Evolutionary conservation across 1,140 invertebrate species (phyloP), one percentile per base, ranked within the genome.

Genomic region (Probaryconus sp.): DNA sequence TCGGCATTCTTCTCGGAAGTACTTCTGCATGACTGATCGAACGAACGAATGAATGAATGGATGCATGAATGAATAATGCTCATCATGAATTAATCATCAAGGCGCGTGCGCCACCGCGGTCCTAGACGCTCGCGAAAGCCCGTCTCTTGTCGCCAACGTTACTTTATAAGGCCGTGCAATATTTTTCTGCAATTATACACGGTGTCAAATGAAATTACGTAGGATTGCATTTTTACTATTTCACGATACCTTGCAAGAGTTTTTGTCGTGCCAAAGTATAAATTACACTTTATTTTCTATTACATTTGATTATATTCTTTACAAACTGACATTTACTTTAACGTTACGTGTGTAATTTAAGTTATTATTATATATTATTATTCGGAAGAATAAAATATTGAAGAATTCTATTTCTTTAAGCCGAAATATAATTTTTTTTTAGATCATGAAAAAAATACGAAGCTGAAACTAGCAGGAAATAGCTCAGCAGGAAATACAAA

Each of bases 11-110:
- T 83, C 78, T 71, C 56, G 75, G 78, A 79, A 79, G 71, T 74
- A 48, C 56, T 77, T 77, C 75, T 56, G 77, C 80, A 80, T 79
- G 78, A 79, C 74, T 71, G 75, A 68, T 37, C 60, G 61, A 38
- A 37, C 40, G 55, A 45, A 37, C 56, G 43, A 68, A 61, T 61
- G 64, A 83, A 81, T 81, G 81, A 78, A 78, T 81, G 79, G 78
- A 55, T 20, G 50, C 45, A 67, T 65, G 64, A 83, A 82, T 83
- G 82, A 83, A 73, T 83, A 80, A 84, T 84, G 79, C 71, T 56
- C 35, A 38, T 55, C 68, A 83, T 84, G 81, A 83, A 83, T 83
- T 82, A 84, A 81, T 81, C 80, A 84, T 84, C 60, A 24, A 48
- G 72, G 61, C 76, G 75, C 73, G 78, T 71, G 79, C 68, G 72